These are phyloP conservation scores for Cnemophilus loriae DNA, from an alignment of 2,113 vertebrate genomes.

Conservation along the genomic window DNA sequence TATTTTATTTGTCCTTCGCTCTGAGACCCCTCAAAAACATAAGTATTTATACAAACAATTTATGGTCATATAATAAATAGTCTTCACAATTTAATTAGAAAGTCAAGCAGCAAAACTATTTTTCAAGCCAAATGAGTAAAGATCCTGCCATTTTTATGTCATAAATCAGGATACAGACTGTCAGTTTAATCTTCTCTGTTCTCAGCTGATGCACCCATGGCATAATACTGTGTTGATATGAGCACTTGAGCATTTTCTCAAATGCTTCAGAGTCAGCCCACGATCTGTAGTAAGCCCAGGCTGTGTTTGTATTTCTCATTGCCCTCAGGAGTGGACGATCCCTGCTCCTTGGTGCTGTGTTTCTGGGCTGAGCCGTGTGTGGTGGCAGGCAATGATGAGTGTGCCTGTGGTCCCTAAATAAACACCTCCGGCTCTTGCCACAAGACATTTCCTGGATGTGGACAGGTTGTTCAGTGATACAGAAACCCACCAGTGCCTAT, in stretches of 20 bases:
- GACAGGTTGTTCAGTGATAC: neutral
- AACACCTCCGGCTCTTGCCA: neutral
- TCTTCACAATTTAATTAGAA: conserved; percentile 22
- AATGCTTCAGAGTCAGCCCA: neutral
- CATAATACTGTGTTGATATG: neutral
- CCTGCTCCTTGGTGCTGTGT: neutral
- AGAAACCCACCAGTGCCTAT: neutral
- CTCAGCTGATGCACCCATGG: neutral
- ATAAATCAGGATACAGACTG: neutral
- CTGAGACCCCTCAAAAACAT: neutral
- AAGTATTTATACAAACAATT: neutral
- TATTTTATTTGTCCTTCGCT: conserved; percentile 8
- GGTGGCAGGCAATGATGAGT: neutral
- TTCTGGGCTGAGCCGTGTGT: fast-evolving
- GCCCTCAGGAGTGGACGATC: neutral
- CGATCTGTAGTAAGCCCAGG: neutral
- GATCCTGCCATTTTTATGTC: neutral
- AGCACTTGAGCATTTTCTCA: neutral
- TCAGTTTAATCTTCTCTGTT: conserved; percentile 1
- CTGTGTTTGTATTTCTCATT: neutral
- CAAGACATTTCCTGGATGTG: neutral
- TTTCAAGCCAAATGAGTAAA: neutral
- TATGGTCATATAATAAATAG: neutral
- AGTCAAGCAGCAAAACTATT: neutral
- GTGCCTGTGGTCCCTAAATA: neutral